Base-by-base conservation (phyloP, 2,888 invertebrate species). In the Volucella inanis region DNA sequence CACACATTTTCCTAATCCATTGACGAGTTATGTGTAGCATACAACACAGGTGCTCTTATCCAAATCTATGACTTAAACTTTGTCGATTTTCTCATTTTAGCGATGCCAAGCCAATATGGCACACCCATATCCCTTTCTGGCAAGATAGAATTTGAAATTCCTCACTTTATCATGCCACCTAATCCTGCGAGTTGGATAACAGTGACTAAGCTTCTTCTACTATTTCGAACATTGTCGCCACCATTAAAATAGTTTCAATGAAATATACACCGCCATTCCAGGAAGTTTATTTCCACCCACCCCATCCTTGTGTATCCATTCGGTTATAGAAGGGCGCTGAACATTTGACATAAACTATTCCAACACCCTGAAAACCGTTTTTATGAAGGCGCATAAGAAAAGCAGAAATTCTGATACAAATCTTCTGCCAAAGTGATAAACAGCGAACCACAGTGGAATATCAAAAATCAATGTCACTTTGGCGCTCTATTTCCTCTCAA, bases 401-500 rank as follows among this genome's bases (percentile, higher is more conserved):
- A 39, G 59, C 41, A 72, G 52, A 61, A 64, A 68, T 47, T 61
- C 65, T 55, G 55, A 61, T 72, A 78, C 62, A 78, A 83, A 83
- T 78, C 71, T 61, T 59, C 65, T 64, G 67, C 77, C 54, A 67
- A 76, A 77, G 82, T 72, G 72, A 78, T 83, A 83, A 72, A 83
- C 67, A 77, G 67, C 76, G 72, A 49, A 78, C 77, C 78, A 78
- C 68, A 22, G 64, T 74, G 78, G 83, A 83, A 83, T 83, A 83
- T 78, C 83, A 83, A 78, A 83, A 83, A 83, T 83, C 83, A 77
- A 70, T 83, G 83, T 83, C 72, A 74, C 57, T 52, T 64, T 74
- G 64, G 62, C 77, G 77, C 78, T 78, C 78, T 72, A 78, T 83
- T 83, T 78, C 78, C 78, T 68, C 65, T 78, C 78, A 83, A 78